Evolutionary conservation across 2,888 invertebrate genomes (phyloP).

Genomic region (Alentia gelatinosa): DNA sequence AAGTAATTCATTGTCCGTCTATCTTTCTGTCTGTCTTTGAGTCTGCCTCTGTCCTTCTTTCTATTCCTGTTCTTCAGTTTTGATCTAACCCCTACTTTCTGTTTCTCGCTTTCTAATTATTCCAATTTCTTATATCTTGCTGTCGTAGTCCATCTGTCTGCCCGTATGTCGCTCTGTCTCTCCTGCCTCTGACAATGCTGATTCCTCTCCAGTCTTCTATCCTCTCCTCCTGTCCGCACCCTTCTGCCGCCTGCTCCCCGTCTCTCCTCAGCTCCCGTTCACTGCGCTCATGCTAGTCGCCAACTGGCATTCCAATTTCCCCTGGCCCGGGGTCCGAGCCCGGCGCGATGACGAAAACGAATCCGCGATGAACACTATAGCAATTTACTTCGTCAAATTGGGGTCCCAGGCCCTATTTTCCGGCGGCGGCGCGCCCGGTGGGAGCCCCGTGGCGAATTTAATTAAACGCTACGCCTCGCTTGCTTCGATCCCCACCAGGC

Average conservation of each 20-base stretch:
- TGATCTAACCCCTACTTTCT: too few relatives aligned
- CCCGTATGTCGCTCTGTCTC: background rate
- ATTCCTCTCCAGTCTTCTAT: background rate
- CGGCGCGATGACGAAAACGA: slow-evolving; percentile 31
- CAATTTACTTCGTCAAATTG: slow-evolving; percentile 47
- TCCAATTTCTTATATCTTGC: too few relatives aligned
- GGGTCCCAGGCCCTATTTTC: slow-evolving; percentile 37
- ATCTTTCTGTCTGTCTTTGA: too few relatives aligned
- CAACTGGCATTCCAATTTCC: slow-evolving; percentile 48
- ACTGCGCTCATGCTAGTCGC: background rate
- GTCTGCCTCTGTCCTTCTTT: too few relatives aligned
- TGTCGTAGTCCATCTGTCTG: background rate
- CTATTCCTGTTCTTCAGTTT: too few relatives aligned
- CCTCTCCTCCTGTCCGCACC: background rate
- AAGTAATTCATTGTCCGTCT: too few relatives aligned
- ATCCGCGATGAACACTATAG: slow-evolving; percentile 48
- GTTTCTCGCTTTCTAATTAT: too few relatives aligned
- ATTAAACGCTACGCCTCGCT: slow-evolving; percentile 14
- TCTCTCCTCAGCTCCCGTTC: background rate
- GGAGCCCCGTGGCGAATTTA: slow-evolving; percentile 8
- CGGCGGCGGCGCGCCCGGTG: background rate
- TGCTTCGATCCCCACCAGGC: slow-evolving; percentile 18
- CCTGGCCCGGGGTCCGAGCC: background rate
- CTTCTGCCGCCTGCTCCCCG: background rate
- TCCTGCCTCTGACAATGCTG: background rate